A percentile compares a stretch with the other conserved stretches of the same genome.
Conservation (phyloP, 2,113 vertebrate species). For the Heterocephalus glaber region DNA sequence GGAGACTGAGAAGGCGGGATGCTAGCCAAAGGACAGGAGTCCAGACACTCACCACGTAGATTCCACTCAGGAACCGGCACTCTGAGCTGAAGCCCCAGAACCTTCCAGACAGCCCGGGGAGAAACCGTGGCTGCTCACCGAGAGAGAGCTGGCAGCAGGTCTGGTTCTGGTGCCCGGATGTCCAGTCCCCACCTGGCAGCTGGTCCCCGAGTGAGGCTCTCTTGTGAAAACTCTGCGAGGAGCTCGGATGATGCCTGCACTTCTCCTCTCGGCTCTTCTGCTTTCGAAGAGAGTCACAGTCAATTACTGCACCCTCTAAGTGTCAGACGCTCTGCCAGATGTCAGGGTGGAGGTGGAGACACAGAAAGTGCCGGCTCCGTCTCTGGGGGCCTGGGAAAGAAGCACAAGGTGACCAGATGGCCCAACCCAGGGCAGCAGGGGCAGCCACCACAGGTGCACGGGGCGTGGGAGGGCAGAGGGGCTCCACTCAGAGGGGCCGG, state of each 20-base stretch:
- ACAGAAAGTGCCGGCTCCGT: background rate
- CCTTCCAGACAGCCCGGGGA: background rate
- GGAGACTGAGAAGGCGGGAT: background rate
- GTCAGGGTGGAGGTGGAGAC: background rate
- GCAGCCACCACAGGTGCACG: rapidly evolving
- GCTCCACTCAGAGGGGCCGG: background rate
- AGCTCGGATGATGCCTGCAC: rapidly evolving
- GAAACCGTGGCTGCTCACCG: background rate
- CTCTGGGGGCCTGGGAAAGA: background rate
- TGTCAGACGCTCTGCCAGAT: background rate
- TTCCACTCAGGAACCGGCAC: no score
- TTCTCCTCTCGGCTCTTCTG: background rate
- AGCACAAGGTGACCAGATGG: background rate
- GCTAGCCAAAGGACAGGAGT: rapidly evolving
- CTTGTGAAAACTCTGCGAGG: background rate
- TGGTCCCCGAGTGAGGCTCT: rapidly evolving
- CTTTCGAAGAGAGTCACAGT: background rate
- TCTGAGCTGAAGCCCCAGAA: background rate
- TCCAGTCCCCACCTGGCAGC: no score
- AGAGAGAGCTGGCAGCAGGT: no score
- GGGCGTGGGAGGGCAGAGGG: background rate
- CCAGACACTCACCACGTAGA: background rate
- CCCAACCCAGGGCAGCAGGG: background rate
- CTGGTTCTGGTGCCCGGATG: background rate
- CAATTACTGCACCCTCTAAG: background rate